phyloP scores from a whole-genome alignment of 2,113 vertebrate species.

The Odobenus rosmarus region DNA sequence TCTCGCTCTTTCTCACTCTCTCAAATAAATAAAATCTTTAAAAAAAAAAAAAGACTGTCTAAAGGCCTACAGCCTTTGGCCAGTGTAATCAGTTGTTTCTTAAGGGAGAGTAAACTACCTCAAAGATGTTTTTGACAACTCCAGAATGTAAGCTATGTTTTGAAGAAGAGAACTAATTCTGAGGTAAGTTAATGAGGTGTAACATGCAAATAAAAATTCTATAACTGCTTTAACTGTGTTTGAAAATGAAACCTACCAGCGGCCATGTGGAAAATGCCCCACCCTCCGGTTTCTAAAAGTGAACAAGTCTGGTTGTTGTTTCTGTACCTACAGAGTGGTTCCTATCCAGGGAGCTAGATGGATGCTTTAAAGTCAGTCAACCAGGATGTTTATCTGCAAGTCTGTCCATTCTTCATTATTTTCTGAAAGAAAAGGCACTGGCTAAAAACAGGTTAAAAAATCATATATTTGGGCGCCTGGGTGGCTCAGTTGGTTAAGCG shows the following conservation, averaged over 20 bases:
- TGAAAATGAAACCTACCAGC: neutral
- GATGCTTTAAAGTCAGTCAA: neutral
- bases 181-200: constrained; percentile 11
- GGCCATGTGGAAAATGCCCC: neutral
- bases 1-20: neutral
- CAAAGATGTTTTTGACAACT: constrained; percentile 21
- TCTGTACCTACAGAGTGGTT: neutral
- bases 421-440: neutral
- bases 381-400: neutral
- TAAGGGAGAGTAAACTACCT: neutral
- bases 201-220: constrained; percentile 51
- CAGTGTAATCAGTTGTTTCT: neutral
- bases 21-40: neutral
- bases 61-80: neutral
- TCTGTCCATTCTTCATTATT: neutral
- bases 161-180: constrained; percentile 10
- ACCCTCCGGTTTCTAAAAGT: neutral
- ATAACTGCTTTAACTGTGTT: neutral
- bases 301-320: neutral
- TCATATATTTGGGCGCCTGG: too few species aligned
- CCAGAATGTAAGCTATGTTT: neutral
- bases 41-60: neutral
- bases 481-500: too few species aligned
- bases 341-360: neutral
- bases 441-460: too few species aligned